A percentile compares a stretch with the other conserved stretches of the same genome.
These are phyloP conservation scores for Oryzias sinensis DNA, from an alignment of 2,797 vertebrate species.

Conservation along the genomic window DNA sequence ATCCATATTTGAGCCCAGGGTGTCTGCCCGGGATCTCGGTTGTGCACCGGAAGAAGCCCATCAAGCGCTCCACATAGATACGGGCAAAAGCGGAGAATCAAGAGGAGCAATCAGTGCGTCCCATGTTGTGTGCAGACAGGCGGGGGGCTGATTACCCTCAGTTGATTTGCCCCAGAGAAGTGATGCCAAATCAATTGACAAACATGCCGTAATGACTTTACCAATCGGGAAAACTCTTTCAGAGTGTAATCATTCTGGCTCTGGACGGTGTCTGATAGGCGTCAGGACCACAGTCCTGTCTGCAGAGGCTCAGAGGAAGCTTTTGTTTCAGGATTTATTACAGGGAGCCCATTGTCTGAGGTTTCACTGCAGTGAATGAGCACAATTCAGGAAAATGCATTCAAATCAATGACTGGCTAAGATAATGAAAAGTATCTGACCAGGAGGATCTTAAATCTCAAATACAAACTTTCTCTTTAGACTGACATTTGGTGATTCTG, in stretches of 20 bases:
- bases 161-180: slow-evolving; percentile 38
- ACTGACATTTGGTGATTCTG: too few species aligned
- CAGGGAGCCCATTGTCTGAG: background rate
- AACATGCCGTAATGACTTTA: slow-evolving; percentile 39
- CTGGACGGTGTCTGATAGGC: slow-evolving; percentile 26
- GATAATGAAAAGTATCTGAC: background rate
- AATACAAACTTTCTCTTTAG: too few species aligned
- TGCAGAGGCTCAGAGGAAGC: background rate
- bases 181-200: slow-evolving; percentile 62
- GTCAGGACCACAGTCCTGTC: slow-evolving; percentile 17
- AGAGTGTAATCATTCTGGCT: slow-evolving; percentile 15
- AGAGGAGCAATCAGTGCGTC: slow-evolving; percentile 61
- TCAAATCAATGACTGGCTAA: background rate
- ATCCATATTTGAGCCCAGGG: background rate
- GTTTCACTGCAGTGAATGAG: slow-evolving; percentile 1
- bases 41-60: slow-evolving; percentile 30
- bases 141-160: slow-evolving; percentile 58
- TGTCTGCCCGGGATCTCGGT: slow-evolving; percentile 11
- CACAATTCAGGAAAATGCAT: slow-evolving; percentile 1
- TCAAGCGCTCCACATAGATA: slow-evolving; percentile 28
- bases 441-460: too few species aligned
- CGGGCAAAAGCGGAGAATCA: slow-evolving; percentile 48
- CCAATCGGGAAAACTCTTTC: slow-evolving; percentile 24
- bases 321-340: slow-evolving; percentile 16
- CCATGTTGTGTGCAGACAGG: slow-evolving; percentile 56